Conservation (phyloP, 2,797 vertebrate species). For the Simalia tracyae region DNA sequence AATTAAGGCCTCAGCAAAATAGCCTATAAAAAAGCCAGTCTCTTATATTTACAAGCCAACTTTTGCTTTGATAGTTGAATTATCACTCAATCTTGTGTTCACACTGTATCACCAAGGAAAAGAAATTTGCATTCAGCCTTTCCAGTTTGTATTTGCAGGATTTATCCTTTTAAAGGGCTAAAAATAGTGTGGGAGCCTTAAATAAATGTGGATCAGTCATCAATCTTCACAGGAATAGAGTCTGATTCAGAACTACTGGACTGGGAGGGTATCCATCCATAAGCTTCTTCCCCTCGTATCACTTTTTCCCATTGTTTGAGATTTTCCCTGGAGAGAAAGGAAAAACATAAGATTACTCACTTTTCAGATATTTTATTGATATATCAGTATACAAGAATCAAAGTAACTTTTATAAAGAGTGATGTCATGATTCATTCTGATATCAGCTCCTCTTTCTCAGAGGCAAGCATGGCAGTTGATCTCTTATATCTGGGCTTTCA, state of each 20-base stretch:
- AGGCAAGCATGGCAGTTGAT: neutral
- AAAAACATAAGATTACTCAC: neutral
- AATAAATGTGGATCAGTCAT: conserved; percentile 78
- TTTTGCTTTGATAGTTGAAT: conserved; percentile 57
- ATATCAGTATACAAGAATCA: neutral
- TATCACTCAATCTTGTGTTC: neutral
- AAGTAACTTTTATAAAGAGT: neutral
- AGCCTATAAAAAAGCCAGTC: conserved; percentile 72
- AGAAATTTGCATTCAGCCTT: conserved; percentile 46
- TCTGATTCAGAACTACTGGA: conserved; percentile 67
- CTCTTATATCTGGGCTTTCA: neutral
- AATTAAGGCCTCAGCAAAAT: conserved; percentile 83
- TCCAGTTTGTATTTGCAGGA: conserved; percentile 48
- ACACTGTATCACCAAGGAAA: conserved; percentile 33
- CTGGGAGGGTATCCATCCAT: conserved; percentile 69
- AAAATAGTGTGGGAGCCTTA: conserved; percentile 34
- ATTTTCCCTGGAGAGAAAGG: conserved; percentile 83
- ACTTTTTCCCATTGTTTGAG: conserved; percentile 95
- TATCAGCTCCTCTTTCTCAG: neutral
- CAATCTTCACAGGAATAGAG: conserved; percentile 84
- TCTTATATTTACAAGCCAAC: conserved; percentile 72
- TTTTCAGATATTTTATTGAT: conserved; percentile 6
- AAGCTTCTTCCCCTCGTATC: conserved; percentile 82
- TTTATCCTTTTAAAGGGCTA: conserved; percentile 48
- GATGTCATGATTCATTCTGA: neutral